A percentile compares a stretch with the other conserved stretches of the same genome.
These are phyloP conservation scores for Semicossyphus pulcher DNA, from an alignment of 2,113 vertebrate genomes.

Conservation along the genomic window DNA sequence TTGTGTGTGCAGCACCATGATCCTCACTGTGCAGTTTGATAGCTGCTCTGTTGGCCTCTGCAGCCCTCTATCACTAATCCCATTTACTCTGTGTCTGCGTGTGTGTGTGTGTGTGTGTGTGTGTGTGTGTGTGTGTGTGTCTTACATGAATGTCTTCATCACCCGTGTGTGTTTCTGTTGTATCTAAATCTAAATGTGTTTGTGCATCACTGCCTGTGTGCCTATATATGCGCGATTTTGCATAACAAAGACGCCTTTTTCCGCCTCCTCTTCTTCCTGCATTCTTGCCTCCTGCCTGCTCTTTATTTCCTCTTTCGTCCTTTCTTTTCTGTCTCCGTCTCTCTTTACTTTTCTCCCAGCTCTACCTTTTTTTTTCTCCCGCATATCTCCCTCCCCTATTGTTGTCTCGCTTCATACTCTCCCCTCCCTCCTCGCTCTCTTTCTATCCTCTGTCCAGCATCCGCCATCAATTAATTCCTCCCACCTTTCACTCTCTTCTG, in stretches of 20 bases:
- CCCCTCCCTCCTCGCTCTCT: neutral
- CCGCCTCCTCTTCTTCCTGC: no score
- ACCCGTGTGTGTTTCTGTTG: neutral
- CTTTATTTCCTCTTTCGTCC: no score
- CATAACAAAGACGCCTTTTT: neutral
- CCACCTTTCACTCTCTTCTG: neutral
- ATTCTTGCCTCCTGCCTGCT: no score
- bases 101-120: neutral
- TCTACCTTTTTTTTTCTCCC: no score
- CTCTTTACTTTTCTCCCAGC: neutral
- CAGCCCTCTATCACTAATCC: neutral
- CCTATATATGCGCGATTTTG: neutral
- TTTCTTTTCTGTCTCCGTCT: neutral
- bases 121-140: neutral
- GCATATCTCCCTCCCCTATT: no score
- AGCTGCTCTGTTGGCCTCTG: neutral
- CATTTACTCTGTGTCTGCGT: neutral
- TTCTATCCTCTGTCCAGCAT: neutral
- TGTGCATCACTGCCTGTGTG: neutral
- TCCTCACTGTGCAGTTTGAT: neutral
- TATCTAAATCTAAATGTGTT: neutral
- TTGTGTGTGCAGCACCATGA: conserved; percentile 1
- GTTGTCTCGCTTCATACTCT: neutral
- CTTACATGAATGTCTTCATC: neutral
- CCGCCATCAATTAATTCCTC: neutral